Conservation (phyloP, 1,140 invertebrate genomes). For the Dinothrombium tinctorium region DNA sequence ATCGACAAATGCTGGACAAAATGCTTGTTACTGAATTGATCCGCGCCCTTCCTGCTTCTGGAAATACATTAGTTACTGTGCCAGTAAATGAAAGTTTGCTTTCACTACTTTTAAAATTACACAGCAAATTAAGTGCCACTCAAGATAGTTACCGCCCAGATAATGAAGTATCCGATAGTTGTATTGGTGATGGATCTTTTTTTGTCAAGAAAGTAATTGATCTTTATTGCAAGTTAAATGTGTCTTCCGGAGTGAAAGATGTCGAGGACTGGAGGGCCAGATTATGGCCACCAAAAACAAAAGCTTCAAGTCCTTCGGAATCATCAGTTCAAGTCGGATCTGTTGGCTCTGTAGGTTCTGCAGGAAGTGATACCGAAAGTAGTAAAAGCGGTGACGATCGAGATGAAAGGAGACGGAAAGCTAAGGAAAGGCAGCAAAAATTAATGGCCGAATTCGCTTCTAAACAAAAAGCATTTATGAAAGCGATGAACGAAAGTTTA, state of each 20-base stretch:
- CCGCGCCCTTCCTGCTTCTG: constrained; percentile 31
- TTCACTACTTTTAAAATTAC: constrained; percentile 68
- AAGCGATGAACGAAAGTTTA: too few species aligned
- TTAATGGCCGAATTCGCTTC: constrained; percentile 77
- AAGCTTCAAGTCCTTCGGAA: neutral
- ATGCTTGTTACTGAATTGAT: neutral
- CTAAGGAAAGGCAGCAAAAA: constrained; percentile 65
- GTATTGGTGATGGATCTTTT: too few species aligned
- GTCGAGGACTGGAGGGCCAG: neutral
- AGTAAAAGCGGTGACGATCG: constrained; percentile 18
- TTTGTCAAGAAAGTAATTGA: constrained; percentile 26
- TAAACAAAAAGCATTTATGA: too few species aligned
- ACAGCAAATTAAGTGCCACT: constrained; percentile 61
- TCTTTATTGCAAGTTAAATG: constrained; percentile 1
- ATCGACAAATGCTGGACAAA: neutral
- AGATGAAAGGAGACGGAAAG: constrained; percentile 51
- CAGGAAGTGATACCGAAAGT: neutral
- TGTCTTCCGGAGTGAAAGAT: neutral
- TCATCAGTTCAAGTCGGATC: neutral
- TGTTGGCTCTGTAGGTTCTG: neutral
- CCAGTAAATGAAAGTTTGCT: constrained; percentile 60
- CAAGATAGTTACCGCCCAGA: too few species aligned
- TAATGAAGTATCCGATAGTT: too few species aligned
- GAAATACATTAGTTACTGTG: constrained; percentile 54
- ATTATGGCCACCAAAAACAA: neutral